Evolutionary conservation across 2,113 vertebrate species (phyloP).

Genomic region (Callocephalon fimbriatum): DNA sequence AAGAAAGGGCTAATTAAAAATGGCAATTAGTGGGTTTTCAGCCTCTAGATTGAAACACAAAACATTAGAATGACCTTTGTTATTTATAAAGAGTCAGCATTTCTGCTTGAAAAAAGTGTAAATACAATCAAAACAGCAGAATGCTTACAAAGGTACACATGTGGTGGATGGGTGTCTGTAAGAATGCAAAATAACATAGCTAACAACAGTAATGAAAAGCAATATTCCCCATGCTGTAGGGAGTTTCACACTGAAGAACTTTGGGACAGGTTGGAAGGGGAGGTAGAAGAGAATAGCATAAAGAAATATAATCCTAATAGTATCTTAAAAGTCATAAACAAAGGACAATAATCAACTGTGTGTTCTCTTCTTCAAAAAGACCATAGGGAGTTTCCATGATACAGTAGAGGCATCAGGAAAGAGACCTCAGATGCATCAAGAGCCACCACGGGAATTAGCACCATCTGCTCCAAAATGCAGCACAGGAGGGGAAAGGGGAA

Average conservation of each 20-base stretch:
- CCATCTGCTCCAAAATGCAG: conserved; percentile 43
- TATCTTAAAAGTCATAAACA: conserved; percentile 52
- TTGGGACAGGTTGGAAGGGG: neutral
- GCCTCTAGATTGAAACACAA: neutral
- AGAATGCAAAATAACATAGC: neutral
- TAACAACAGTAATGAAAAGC: neutral
- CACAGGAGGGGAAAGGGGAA: neutral
- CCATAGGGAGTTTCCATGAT: neutral
- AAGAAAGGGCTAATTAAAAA: neutral
- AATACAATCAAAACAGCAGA: neutral
- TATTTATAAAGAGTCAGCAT: neutral
- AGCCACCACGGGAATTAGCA: neutral
- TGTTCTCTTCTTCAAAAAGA: conserved; percentile 24
- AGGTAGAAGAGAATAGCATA: neutral
- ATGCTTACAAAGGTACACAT: conserved; percentile 3
- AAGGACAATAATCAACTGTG: conserved; percentile 25
- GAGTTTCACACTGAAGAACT: neutral
- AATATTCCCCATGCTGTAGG: neutral
- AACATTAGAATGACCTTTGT: neutral
- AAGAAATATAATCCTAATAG: conserved; percentile 41
- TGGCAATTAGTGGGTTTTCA: neutral
- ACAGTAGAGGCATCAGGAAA: conserved; percentile 33
- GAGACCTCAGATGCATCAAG: conserved; percentile 35
- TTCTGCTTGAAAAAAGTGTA: neutral
- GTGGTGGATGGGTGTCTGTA: neutral